These are phyloP conservation scores for Acromyrmex charruanus DNA, from an alignment of 1,140 invertebrate genomes.

Conservation along the genomic window DNA sequence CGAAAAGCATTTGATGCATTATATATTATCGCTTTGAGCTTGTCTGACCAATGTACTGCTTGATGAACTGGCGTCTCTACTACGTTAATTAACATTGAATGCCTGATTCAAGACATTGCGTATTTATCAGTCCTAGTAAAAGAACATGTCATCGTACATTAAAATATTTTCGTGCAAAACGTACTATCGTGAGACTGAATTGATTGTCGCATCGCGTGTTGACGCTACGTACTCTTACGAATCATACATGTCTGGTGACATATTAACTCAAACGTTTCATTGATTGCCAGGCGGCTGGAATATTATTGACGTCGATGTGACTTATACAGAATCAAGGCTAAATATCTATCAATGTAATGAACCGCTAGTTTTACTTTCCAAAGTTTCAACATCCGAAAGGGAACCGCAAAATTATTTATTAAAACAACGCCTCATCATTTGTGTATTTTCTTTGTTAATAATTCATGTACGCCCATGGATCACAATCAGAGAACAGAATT, in stretches of 20 bases:
- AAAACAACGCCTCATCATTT: not conserved
- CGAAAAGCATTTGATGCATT: slow-evolving; percentile 34
- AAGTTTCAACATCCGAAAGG: slow-evolving; percentile 7
- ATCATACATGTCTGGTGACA: slow-evolving; percentile 11
- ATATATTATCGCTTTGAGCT: not conserved
- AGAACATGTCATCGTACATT: not conserved
- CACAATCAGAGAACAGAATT: not conserved
- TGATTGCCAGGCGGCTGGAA: slow-evolving; percentile 20
- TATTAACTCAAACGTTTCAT: slow-evolving; percentile 46
- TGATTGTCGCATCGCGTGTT: slow-evolving; percentile 14
- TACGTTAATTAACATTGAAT: slow-evolving; percentile 10
- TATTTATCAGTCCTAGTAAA: not conserved
- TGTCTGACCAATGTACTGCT: not conserved
- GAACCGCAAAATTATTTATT: slow-evolving; percentile 28
- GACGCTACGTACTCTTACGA: not conserved
- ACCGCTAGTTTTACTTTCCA: not conserved
- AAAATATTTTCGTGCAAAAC: not conserved
- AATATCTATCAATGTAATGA: slow-evolving; percentile 1
- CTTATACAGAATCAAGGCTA: slow-evolving; percentile 20
- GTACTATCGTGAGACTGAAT: slow-evolving; percentile 2
- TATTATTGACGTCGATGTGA: slow-evolving; percentile 42
- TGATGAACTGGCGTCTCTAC: not conserved
- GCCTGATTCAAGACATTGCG: not conserved
- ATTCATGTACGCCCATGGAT: not conserved
- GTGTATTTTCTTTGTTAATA: slow-evolving; percentile 18